Base-by-base conservation (phyloP, 2,888 invertebrate genomes). In the Campoplex capitator region DNA sequence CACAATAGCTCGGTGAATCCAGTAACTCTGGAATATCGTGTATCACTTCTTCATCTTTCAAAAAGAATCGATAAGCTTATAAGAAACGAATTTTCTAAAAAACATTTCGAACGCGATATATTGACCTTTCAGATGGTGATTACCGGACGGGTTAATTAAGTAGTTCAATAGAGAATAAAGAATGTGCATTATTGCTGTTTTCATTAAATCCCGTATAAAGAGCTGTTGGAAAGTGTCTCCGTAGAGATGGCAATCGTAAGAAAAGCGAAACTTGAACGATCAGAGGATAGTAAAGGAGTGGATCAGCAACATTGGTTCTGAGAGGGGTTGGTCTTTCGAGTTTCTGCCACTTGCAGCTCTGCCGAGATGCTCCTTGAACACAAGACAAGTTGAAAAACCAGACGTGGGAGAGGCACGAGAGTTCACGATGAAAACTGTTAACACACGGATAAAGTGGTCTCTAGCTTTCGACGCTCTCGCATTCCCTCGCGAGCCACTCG, bases 321-420 rank as follows among this genome's bases (percentile, higher is more conserved):
- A 79, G 42, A 42, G 42, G 75, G 79, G 75, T 75, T 74, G 70
- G 65, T 86, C 83, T 71, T 79, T 86, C 56, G 71, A 86, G 83
- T 79, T 86, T 48, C 38, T 18, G 76, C 65, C 65, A 83, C 79
- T 79, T 79, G 56, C 65, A n/a, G 65, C 18, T 56, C 73, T 62
- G 32, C 48, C 58, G 75, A 79, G 83, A 83, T 75, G 79, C 56
- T 75, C 32, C 35, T 65, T 13, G 32, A 71, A 70, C 54, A 71
- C 75, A 54, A 65, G 74, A 48, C 58, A 45, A 65, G 23, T 42
- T 62, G 58, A 68, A 32, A 56, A 65, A 38, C 67, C 13, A 77
- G 73, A 58, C 73, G 16, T 13, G 80, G 76, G 54, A 9, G 48
- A 73, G 13, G 38, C 38, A 32, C 13, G n/a, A 35, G 67, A 13